Base-by-base conservation (phyloP, 2,113 vertebrate genomes). In the Anoplopoma fimbria region DNA sequence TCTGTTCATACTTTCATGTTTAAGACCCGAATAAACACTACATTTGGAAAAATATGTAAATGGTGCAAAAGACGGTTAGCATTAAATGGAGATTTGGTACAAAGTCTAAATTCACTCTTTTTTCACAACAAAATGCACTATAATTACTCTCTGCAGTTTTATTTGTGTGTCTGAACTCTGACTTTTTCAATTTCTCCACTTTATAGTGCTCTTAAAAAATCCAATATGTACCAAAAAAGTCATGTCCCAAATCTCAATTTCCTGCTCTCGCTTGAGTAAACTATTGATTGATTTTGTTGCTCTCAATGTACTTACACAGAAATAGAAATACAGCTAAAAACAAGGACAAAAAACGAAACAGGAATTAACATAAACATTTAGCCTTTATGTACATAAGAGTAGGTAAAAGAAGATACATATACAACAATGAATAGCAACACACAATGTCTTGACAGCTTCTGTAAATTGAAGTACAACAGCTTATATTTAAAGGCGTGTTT, bases 1-100 rank as follows among this genome's bases (percentile, higher is more conserved):
- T 38, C 45, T 83, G 62, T 45, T 85, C 40, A 29, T 57, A 51
- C 49, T 69, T 68, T 72, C 17, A 33, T 45, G 60, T 25, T 68
- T 57, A 62, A 61, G 23, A 40, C 13, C 2, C 27, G 25, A 76
- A 45, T 73, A 55, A 65, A 81, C 19, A 71, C 45, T 25, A 10
- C 13, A 47, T 69, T 53, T 61, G 9, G 58, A 23, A 49, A 64
- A 79, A 36, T 42, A 9, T 74, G 0, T 57, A 49, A 68, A 69
- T 21, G 49, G 23, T 29, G 34, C 40, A 73, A 57, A 55, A 15
- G 45, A 65, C 12, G 15, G 58, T 63, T 1, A 42, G n/a, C 14
- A 4, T 31, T 81, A 40, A 49, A 2, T n/a, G 23, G 40, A 53
- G 77, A 75, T 47, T 61, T 55, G 17, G 21, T n/a, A 25, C 29